phyloP scores from a whole-genome alignment of 2,797 vertebrate species.

The Thalassophryne amazonica region DNA sequence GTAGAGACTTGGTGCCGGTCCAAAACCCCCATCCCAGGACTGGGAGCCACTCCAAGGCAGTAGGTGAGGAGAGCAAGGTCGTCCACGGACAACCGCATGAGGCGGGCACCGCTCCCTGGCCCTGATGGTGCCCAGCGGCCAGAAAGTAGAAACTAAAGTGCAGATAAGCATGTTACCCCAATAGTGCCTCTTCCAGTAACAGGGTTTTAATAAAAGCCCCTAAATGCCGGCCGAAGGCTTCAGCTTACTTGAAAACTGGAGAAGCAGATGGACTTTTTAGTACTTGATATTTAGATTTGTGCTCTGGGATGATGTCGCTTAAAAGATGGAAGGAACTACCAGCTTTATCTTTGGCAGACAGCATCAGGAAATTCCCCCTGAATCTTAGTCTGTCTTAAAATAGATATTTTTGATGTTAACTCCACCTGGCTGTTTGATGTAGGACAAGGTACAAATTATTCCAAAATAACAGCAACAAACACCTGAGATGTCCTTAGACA shows the following conservation, averaged over 20 bases:
- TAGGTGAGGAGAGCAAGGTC: constrained; percentile 85
- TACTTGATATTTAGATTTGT: constrained; percentile 40
- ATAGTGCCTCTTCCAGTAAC: constrained; percentile 70
- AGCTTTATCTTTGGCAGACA: constrained; percentile 34
- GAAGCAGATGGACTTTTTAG: constrained; percentile 62
- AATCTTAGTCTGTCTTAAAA: background rate
- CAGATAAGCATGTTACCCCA: constrained; percentile 67
- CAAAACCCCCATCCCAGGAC: constrained; percentile 82
- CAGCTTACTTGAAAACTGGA: constrained; percentile 53
- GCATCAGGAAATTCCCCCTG: background rate
- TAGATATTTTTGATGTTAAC: background rate
- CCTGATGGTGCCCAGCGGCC: constrained; percentile 55
- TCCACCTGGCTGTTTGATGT: too few relatives aligned
- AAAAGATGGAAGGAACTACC: constrained; percentile 18
- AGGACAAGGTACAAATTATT: too few relatives aligned
- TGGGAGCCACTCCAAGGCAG: constrained; percentile 84
- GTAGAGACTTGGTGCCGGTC: constrained; percentile 82
- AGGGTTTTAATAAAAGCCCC: constrained; percentile 77
- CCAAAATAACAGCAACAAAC: too few relatives aligned
- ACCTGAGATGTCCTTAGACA: constrained; percentile 3
- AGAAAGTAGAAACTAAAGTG: constrained; percentile 69
- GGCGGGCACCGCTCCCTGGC: constrained; percentile 71
- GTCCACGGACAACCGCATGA: constrained; percentile 80
- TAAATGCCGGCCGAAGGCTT: constrained; percentile 78
- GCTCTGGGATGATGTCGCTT: constrained; percentile 30